Conservation (phyloP, 1,140 invertebrate species). For the Sarcophaga peregrina region DNA sequence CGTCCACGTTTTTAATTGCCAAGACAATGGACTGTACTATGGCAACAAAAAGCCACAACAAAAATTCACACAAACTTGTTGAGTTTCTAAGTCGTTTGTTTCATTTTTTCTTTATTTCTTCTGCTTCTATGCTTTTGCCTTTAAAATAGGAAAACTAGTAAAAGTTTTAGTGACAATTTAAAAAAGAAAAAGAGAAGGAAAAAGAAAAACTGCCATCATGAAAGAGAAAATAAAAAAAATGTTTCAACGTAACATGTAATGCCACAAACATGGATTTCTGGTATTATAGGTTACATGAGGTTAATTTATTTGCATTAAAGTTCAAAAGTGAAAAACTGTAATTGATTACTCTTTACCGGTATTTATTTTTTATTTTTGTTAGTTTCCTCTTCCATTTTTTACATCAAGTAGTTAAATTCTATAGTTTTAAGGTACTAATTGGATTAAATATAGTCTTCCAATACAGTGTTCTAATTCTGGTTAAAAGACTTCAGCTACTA, state of each 20-base stretch:
- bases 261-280: constrained; percentile 5
- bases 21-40: neutral
- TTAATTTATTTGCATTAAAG: neutral
- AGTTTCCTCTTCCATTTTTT: no score
- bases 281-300: neutral
- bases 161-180: constrained; percentile 8
- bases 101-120: neutral
- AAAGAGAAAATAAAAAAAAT: neutral
- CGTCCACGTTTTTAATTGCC: no score
- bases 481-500: no score
- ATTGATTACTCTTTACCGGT: no score
- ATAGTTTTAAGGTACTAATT: no score
- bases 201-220: no score
- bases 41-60: neutral
- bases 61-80: constrained; percentile 10
- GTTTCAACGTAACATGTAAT: neutral
- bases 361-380: no score
- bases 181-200: no score
- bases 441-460: no score
- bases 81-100: neutral
- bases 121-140: neutral
- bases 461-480: no score
- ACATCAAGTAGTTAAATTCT: no score
- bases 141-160: neutral
- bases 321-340: no score